Evolutionary conservation across 53 echinoderm and acorn worm genomes (phyloP), one percentile per base, ranked within the genome.

Genomic region (Hippasteria phrygiana): DNA sequence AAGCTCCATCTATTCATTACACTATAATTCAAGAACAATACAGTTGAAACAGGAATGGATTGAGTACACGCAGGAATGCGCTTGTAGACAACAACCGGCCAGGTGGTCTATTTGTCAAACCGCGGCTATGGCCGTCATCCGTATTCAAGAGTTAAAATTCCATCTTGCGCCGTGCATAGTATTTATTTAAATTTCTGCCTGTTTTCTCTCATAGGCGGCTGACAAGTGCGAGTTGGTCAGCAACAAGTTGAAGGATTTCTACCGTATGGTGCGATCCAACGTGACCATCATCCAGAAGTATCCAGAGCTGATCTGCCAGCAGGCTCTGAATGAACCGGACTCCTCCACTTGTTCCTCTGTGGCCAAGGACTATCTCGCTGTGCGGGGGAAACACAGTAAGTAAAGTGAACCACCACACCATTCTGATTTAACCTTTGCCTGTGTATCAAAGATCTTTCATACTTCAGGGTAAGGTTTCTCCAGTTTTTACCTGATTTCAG

Each of bases 241-340:
- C 29, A 50, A 18, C 7, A 71, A 86, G 32, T 33, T 71, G 54
- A 86, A 69, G 48, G 86, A 86, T 55, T 94, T 96, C 75, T 95
- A 94, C 88, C 83, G 88, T 47, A 93, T 96, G 94, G 77, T 96
- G 1, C 90, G 97, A 38, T 88, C 97, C 59, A 95, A 95, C 66
- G 81, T 90, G 16, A 75, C 76, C 17, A 90, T 95, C 74, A 75
- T 97, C 1, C 92, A 95, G 59, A 65, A 74, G 16, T 87, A 95
- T 62, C 95, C 97, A 1, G 92, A 95, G 24, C 90, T 97, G 67
- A 91, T 95, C 12, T 93, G 94, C 59, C 97, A 97, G 31, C 95
- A 95, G 31, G 92, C 95, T 0, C 74, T 97, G 53, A 97, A 97
- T 39, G 92, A 95, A 43, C 97, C 95, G 0, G 97, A 97, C 75